Evolutionary conservation across 2,888 invertebrate genomes (phyloP), one percentile per base, ranked within the genome.

Genomic region (Meloe dianella): DNA sequence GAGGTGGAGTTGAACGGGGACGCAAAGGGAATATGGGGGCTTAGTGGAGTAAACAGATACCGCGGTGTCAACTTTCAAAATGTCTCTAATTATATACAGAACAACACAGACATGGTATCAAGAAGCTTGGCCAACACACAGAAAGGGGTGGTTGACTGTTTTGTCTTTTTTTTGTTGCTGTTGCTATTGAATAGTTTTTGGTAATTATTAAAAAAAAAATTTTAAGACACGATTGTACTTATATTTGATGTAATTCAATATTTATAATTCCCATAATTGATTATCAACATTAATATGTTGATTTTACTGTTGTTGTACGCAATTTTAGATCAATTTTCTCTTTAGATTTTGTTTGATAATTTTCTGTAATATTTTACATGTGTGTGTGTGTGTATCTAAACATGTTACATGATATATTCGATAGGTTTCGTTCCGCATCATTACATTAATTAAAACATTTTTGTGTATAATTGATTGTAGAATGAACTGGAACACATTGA

Each of bases 41-140:
- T 68, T 63, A 67, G 71, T 68, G 71, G 71, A 71, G 79, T 75
- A 80, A 80, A 76, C 73, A 71, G 75, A 80, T 75, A 78, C 76
- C 74, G 69, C 67, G 76, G 79, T 78, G 76, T 81, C 78, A 71
- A 74, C 76, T 81, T 81, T 76, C 79, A 76, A 78, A 78, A 79
- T 77, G 76, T 78, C 76, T 78, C 75, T 78, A 79, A 75, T 76
- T 77, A 77, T 79, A 78, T 70, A 73, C 67, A 71, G 67, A 67
- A 70, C 64, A 68, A 56, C n/a, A 72, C 74, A 74, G 75, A 73
- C 75, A 73, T 76, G 74, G 76, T 76, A 76, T 75, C 74, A 76
- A n/a, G 41, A 22, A 20, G 20, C 20, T 51, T 51, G 47, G 47
- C 47, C 47, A 51, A 9, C 20, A 8, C n/a, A 41, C 7, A 7